Percentiles rank a stretch among this genome's conserved stretches.
phyloP scores from a whole-genome alignment of 2,797 vertebrate genomes.

The Myotis planiceps region DNA sequence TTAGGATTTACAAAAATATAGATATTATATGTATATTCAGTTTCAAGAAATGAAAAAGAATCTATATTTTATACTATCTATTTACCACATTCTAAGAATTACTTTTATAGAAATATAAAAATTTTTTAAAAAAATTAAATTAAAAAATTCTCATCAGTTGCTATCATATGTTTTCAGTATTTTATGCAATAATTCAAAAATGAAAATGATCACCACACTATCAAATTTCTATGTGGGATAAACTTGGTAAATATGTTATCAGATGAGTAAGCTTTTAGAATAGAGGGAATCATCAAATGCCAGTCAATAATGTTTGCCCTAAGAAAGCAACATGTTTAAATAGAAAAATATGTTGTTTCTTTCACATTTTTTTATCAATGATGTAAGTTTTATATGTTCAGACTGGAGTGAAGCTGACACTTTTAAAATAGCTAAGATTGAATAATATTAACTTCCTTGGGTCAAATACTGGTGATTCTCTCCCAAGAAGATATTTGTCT shows the following conservation, averaged over 20 bases:
- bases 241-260: not conserved
- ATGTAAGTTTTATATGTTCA: not conserved
- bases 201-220: not conserved
- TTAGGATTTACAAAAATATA: not conserved
- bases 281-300: not conserved
- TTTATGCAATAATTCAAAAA: not conserved
- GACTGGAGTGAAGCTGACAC: not conserved
- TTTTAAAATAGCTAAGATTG: not conserved
- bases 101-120: not conserved
- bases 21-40: not conserved
- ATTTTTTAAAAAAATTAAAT: not conserved
- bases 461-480: not conserved
- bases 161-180: not conserved
- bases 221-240: not conserved
- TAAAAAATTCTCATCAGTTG: not conserved
- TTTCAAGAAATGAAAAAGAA: not conserved
- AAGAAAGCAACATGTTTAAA: not conserved
- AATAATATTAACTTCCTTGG: not conserved
- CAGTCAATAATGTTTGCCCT: not conserved
- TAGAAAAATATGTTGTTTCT: not conserved
- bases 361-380: conserved; percentile 9
- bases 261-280: not conserved
- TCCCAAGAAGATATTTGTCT: not conserved
- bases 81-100: not conserved
- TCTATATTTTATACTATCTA: not conserved